These are phyloP conservation scores for Dromococcyx pavoninus DNA, from an alignment of 2,797 vertebrate genomes.

Conservation along the genomic window DNA sequence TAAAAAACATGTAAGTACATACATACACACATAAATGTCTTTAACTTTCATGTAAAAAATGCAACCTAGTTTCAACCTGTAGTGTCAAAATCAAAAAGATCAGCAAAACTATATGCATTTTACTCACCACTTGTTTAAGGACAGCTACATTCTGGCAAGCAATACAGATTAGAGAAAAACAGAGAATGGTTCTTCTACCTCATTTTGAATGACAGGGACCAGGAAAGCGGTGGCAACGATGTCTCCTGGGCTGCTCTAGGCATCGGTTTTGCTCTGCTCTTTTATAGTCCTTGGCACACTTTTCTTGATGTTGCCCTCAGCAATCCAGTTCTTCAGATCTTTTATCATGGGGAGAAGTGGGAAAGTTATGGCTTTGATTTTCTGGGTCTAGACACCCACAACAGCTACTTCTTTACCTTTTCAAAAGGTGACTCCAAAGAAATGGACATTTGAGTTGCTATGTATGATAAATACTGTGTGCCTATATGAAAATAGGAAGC, in stretches of 20 bases:
- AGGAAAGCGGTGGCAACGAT: accelerated
- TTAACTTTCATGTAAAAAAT: neutral
- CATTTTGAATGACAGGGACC: neutral
- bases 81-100: neutral
- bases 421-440: neutral
- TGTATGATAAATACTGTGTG: neutral
- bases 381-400: neutral
- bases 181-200: accelerated
- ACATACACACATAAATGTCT: neutral
- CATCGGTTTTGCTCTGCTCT: neutral
- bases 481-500: neutral
- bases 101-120: neutral
- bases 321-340: neutral
- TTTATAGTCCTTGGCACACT: neutral
- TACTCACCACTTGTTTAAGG: neutral
- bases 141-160: neutral
- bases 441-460: neutral
- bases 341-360: neutral
- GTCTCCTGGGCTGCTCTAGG: neutral
- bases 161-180: neutral
- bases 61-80: neutral
- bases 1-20: neutral
- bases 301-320: neutral
- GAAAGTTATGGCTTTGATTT: neutral
- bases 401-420: neutral